phyloP scores from a whole-genome alignment of 2,888 invertebrate species.

The Agrilus biguttatus region DNA sequence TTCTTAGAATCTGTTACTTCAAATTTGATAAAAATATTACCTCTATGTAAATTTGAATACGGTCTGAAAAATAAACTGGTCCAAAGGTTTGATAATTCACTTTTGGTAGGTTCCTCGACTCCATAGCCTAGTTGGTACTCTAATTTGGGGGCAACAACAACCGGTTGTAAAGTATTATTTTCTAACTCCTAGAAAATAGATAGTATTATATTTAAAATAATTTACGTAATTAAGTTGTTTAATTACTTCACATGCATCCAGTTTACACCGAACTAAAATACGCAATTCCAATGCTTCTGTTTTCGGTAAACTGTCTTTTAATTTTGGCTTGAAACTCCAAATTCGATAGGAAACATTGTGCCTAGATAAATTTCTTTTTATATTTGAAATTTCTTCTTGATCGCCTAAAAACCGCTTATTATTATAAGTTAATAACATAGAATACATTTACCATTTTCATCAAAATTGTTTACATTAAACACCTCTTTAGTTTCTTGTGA shows the following conservation, averaged over 20 bases:
- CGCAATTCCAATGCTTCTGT: constrained; percentile 17
- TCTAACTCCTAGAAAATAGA: constrained; percentile 5
- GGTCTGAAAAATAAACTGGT: constrained; percentile 21
- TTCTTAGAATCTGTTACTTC: background rate
- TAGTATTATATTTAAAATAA: background rate
- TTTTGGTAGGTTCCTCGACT: constrained; percentile 18
- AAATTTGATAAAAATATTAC: constrained; percentile 10
- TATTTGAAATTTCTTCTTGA: background rate
- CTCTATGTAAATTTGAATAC: constrained; percentile 22
- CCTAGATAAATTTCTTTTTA: constrained; percentile 7
- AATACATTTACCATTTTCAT: background rate
- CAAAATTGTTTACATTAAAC: background rate
- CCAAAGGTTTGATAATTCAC: constrained; percentile 23
- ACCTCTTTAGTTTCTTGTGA: background rate
- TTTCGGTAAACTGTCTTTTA: constrained; percentile 13
- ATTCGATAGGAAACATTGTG: constrained; percentile 23
- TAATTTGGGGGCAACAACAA: constrained; percentile 21
- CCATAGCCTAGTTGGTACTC: constrained; percentile 24
- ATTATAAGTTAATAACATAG: background rate
- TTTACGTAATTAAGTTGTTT: background rate
- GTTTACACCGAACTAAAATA: constrained; percentile 21
- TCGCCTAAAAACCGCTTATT: background rate
- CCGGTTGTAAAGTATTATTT: constrained; percentile 14
- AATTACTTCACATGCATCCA: constrained; percentile 22
- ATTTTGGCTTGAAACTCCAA: constrained; percentile 21